Base-by-base conservation (phyloP, 2,888 invertebrate species). In the Apodemia mormo region DNA sequence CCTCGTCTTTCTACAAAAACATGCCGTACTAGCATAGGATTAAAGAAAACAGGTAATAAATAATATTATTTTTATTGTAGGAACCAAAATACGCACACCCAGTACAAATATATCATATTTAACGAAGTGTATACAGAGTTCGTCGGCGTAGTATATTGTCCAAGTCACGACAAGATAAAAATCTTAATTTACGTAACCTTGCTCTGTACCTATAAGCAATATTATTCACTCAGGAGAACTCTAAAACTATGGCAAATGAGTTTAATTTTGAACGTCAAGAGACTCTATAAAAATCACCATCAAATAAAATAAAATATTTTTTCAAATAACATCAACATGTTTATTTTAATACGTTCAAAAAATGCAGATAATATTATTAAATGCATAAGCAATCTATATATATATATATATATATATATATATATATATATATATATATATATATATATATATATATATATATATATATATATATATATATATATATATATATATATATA, bases 101-200 rank as follows among this genome's bases (percentile, higher is more conserved):
- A 49, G 37, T 43, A 65, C 37, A n/a, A 68, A 65, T 49, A 49
- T 49, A 65, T 68, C 68, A 68, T 68, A 68, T 68, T 68, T 68
- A 68, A 65, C 65, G 30, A 68, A 65, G 65, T 52, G 64, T 14
- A 49, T 49, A 52, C 72, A 72, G 68, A 68, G 65, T 33, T 70
- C 72, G 69, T 67, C 73, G 68, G 70, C 58, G 12, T 58, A 72
- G 29, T 58, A 58, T 76, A 69, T 68, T 70, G 76, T 76, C 73
- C 75, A 74, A 76, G 74, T 76, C 76, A 74, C 72, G 75, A 71
- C 66, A 65, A 67, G 81, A 82, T 82, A 83, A 77, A 49, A 70
- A 92, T 92, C 91, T 90, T 89, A 88, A 89, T 90, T 87, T 86
- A 78, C 79, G 75, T 77, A 82, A 83, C 81, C 80, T 68, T 77